Conservation (phyloP, 2,113 vertebrate genomes). For the cattle (Bos taurus) region ARS-UCD2.0 NC_037357.1:110287501-110288000, state of each 20-base stretch:
- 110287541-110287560: neutral
- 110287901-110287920: conserved; percentile 80
- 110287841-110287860: conserved; percentile 79
- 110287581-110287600: neutral
- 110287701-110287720: conserved; percentile 58
- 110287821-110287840: conserved; percentile 65
- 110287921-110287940: conserved; percentile 79
- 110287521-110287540: neutral
- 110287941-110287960: conserved; percentile 70
- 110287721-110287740: conserved; percentile 62
- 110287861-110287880: conserved; percentile 73
- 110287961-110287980: conserved; percentile 71
- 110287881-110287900: conserved; percentile 77
- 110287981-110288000: conserved; percentile 65
- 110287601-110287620: neutral
- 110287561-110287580: neutral
- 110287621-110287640: neutral
- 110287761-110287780: conserved; percentile 76
- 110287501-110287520: neutral
- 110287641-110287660: neutral
- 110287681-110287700: conserved; percentile 1
- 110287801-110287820: conserved; percentile 76
- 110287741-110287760: conserved; percentile 68
- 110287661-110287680: conserved; percentile 18
- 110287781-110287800: conserved; percentile 73